Percentiles rank a stretch among this genome's conserved stretches.
Evolutionary conservation across 1,140 invertebrate genomes (phyloP).

Genomic region (Bradynema listronoti): DNA sequence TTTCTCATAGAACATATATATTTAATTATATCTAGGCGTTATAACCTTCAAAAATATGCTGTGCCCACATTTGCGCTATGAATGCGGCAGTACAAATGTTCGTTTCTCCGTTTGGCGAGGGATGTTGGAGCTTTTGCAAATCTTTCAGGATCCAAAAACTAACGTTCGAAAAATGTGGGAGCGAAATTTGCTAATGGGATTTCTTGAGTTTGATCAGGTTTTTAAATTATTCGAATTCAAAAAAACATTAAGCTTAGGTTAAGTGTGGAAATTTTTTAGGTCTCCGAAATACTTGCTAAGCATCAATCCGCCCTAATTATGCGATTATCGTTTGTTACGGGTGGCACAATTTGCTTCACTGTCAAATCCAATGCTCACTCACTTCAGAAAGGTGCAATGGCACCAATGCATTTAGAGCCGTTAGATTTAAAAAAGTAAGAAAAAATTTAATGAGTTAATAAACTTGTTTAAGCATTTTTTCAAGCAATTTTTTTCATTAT

Average conservation of each 20-base stretch:
- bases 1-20: constrained; percentile 6
- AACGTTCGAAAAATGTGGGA: constrained; percentile 56
- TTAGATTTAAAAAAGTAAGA: constrained; percentile 55
- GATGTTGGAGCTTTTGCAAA: constrained; percentile 56
- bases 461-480: too few species aligned
- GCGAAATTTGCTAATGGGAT: constrained; percentile 49
- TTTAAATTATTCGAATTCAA: neutral
- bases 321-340: constrained; percentile 55
- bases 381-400: constrained; percentile 21
- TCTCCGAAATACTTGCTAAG: constrained; percentile 39
- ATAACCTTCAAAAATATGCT: constrained; percentile 48
- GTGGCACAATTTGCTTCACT: constrained; percentile 57
- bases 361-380: constrained; percentile 53
- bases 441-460: too few species aligned
- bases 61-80: constrained; percentile 54
- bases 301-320: constrained; percentile 52
- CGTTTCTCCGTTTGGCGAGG: constrained; percentile 56
- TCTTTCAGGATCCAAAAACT: constrained; percentile 52
- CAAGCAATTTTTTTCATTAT: too few species aligned
- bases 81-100: constrained; percentile 56
- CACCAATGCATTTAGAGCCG: constrained; percentile 53
- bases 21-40: constrained; percentile 24
- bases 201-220: constrained; percentile 57
- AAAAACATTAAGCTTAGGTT: too few species aligned
- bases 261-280: constrained; percentile 16